These are phyloP conservation scores for Deilephila porcellus DNA, from an alignment of 2,888 invertebrate species.

Conservation along the genomic window DNA sequence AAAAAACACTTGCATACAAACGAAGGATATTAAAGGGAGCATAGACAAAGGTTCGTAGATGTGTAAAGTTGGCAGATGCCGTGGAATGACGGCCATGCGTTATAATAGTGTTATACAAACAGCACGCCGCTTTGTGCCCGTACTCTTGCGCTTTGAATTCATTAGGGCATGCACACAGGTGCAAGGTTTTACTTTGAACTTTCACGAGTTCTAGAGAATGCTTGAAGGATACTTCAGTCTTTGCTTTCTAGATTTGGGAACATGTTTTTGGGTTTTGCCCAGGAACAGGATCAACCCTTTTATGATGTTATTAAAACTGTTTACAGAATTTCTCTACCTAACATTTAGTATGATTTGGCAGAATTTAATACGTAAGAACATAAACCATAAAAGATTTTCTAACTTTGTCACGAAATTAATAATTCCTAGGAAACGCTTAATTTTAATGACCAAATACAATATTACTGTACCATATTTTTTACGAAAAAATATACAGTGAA, in stretches of 20 bases:
- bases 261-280: no score
- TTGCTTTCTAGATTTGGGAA: no score
- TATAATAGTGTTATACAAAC: slow-evolving; percentile 35
- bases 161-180: slow-evolving; percentile 19
- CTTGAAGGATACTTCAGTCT: background rate
- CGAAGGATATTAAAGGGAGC: slow-evolving; percentile 20
- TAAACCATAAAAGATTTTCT: no score
- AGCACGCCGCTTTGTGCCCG: slow-evolving; percentile 34
- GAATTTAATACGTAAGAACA: no score
- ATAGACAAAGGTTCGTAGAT: slow-evolving; percentile 1
- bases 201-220: background rate
- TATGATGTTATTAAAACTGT: no score
- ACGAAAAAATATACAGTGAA: background rate
- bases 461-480: background rate
- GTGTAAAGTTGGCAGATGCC: slow-evolving; percentile 22
- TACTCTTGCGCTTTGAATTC: slow-evolving; percentile 39
- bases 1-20: slow-evolving; percentile 14
- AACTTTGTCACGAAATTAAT: no score
- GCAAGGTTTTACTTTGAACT: background rate
- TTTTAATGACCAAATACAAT: background rate
- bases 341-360: no score
- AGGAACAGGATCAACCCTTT: no score
- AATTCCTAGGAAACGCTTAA: no score
- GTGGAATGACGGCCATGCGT: slow-evolving; percentile 28
- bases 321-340: no score